Base-by-base conservation (phyloP, 2,113 vertebrate species). In the Hydrolagus affinis region DNA sequence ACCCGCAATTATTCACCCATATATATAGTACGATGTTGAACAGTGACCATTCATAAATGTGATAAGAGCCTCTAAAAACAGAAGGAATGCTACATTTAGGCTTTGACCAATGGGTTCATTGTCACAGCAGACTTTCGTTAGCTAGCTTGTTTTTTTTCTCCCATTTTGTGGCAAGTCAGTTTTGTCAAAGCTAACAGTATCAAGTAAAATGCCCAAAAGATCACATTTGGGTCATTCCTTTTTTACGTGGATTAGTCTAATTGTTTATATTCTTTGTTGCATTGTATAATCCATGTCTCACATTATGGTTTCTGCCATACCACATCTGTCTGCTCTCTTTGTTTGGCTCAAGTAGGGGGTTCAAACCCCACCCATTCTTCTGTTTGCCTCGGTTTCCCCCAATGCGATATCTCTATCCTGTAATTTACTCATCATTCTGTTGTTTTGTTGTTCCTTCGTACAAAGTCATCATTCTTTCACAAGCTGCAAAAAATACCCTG, bases 341-440 rank as follows among this genome's bases (percentile, higher is more conserved):
- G 78, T 62, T n/a, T 83, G 78, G 28, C 15, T 83, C 66, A 32
- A 66, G 25, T 66, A 83, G 28, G 62, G 60, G 64, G 78, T 15
- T 28, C 30, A 30, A 25, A 66, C 62, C 57, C 15, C 66, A 3
- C 28, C 44, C 25, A 28, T 62, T 17, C 78, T 32, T 44, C 44
- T 44, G 44, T 44, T 44, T 44, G 2, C 44, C 78, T 83, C 25
- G 19, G 4, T 28, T n/a, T 66, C 78, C 12, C 66, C 28, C 62
- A 30, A 28, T 56, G 62, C 32, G 23, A 28, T 30, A 83, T 30
- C 25, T 28, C 19, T 83, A 30, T 32, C 78, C 62, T 66, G 66
- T 66, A 66, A 83, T 83, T 83, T 32, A 80, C 59, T 23, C 57
- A 60, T 80, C 76, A 66, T 30, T 32, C 59, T 83, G 62, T 66